Conservation (phyloP, 2,797 vertebrate species). For the Xenops minutus region DNA sequence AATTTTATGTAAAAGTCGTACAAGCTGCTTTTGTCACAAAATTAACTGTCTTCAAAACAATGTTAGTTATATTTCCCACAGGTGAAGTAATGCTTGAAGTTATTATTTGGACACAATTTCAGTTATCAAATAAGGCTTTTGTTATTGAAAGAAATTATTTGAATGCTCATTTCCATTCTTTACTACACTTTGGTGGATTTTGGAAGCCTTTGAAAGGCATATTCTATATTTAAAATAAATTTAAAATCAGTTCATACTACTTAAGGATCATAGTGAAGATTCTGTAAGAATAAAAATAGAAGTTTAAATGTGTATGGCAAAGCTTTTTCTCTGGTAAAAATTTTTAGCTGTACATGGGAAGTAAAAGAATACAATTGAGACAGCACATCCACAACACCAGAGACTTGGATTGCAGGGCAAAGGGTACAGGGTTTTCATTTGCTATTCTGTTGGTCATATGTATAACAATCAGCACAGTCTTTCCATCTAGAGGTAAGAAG, state of each 20-base stretch:
- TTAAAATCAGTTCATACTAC: neutral
- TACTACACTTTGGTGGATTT: neutral
- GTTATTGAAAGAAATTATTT: neutral
- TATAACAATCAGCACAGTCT: neutral
- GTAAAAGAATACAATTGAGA: neutral
- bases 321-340: neutral
- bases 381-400: neutral
- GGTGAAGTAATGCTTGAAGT: neutral
- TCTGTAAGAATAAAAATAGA: neutral
- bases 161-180: neutral
- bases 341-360: fast-evolving
- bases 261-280: neutral
- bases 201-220: neutral
- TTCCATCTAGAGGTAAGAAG: neutral
- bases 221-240: neutral
- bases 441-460: fast-evolving
- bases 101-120: neutral
- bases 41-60: neutral
- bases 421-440: neutral
- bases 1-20: neutral
- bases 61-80: neutral
- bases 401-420: neutral
- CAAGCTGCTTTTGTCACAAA: neutral
- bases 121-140: neutral
- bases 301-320: neutral